Percentiles rank a stretch among this genome's conserved stretches.
phyloP scores from a whole-genome alignment of 2,113 vertebrate genomes.

The Andinoacara biseriatus region DNA sequence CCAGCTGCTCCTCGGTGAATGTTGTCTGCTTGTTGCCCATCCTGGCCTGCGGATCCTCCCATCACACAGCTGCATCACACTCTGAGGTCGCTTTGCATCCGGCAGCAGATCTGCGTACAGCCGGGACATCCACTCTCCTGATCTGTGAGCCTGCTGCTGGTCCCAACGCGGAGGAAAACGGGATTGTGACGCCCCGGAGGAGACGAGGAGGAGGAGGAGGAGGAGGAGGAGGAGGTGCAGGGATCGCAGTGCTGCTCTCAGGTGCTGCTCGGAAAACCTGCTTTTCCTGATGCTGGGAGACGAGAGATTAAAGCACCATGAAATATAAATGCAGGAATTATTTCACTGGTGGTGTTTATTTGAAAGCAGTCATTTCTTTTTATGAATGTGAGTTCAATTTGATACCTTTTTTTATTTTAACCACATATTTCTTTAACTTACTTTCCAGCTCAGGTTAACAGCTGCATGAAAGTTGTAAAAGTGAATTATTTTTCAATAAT shows the following conservation, averaged over 20 bases:
- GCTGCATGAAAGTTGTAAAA: rapidly evolving
- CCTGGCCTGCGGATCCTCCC: constrained; percentile 79
- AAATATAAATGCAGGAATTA: neutral
- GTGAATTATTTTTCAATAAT: too few relatives aligned
- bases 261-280: neutral
- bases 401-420: neutral
- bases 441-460: neutral
- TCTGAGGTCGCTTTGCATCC: constrained; percentile 10
- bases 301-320: neutral
- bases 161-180: neutral
- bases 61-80: constrained; percentile 85
- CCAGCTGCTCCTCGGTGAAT: constrained; percentile 94
- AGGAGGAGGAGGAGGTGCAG: constrained; percentile 5
- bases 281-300: too few relatives aligned
- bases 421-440: neutral
- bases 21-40: constrained; percentile 97
- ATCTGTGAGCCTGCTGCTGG: neutral
- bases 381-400: neutral
- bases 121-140: constrained; percentile 1
- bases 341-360: too few relatives aligned
- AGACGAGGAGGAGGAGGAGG: neutral
- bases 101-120: neutral
- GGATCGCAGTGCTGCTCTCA: constrained; percentile 35
- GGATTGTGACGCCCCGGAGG: constrained; percentile 9
- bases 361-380: neutral